Base-by-base conservation (phyloP, 2,113 vertebrate species). In the Gallinago undulata region DNA sequence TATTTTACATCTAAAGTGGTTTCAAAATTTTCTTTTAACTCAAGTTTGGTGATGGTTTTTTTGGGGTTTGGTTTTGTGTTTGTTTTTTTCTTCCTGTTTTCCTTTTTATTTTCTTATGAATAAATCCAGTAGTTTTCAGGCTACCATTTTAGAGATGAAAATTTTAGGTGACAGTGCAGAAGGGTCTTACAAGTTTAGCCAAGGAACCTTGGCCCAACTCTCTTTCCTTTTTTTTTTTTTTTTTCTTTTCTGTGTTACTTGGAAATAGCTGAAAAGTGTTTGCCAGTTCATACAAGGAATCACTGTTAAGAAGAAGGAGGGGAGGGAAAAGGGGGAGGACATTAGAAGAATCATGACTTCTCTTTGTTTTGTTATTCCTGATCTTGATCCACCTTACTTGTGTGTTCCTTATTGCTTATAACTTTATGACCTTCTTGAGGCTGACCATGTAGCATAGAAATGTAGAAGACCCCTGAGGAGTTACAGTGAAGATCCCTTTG, bases 41-140 rank as follows among this genome's bases (percentile, higher is more conserved):
- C 9, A 19, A 48, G 48, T 48, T 48, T 48, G 48, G 19, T 48
- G 48, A 16, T 2, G 6, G 7, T 9, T 21, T 70, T 6, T 64
- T 8, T 45, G 5, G 24, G 5, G 24, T 30, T 45, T 43, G 15
- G 43, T 45, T 45, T 45, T 45, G 17, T 45, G 51, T 45, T 1
- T 25, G 11, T 5, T 31, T 12, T 41, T 13, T 25, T 16, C 19
- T 31, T 23, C 47, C 14, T 27, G 50, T 27, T 51, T 51, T 51
- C 33, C 5, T 11, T 7, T 5, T 43, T 28, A 3, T 5, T 10
- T 7, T 6, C 6, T 13, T 13, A 19, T n/a, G 9, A 56, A 9
- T 37, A 80, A 80, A 76, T 47, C 7, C 80, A 7, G 6, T 78
- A 81, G 10, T 79, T 88, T 41, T 68, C 47, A 55, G 22, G 22